Base-by-base conservation (phyloP, 2,888 invertebrate species). In the Thereva unica region DNA sequence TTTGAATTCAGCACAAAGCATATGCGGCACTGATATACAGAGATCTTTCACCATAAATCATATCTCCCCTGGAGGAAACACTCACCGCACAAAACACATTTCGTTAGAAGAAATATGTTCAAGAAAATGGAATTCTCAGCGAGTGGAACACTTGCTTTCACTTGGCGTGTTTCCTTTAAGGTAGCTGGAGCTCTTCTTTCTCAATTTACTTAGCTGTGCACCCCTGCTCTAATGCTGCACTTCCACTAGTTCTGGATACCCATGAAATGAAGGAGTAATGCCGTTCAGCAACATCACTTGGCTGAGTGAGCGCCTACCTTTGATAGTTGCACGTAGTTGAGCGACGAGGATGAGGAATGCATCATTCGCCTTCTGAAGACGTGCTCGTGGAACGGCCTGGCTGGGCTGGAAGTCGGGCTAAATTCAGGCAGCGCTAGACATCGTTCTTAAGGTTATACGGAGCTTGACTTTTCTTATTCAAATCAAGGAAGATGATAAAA, bases 281-380 rank as follows among this genome's bases (percentile, higher is more conserved):
- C 50, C 61, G 50, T 49, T 49, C 61, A 50, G 61, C 50, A 61
- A 61, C 61, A 61, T 49, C 61, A 61, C 61, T 61, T 61, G n/a
- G 41, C 34, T 50, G 50, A 40, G 50, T 61, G 50, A 61, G 61
- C 61, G 50, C 49, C 61, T 50, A 61, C 61, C 50, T 49, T 35
- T 41, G 50, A 49, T 61, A 61, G 61, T 61, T 61, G 50, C 61
- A 61, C 61, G 50, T 61, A 50, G 23, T 42, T 34, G 38, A 23
- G 40, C 38, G 49, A 47, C 38, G 45, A 2, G 23, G 23, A 59
- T 38, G 47, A 23, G 50, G 50, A 50, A 61, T 61, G 50, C 61
- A 61, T 50, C 61, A 50, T 41, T 50, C 61, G 50, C 49, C 41
- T 61, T 41, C 40, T 61, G 40, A 7, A 8, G 35, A 34, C 61